phyloP scores from a whole-genome alignment of 2,797 vertebrate genomes.

The Distichodus sexfasciatus region DNA sequence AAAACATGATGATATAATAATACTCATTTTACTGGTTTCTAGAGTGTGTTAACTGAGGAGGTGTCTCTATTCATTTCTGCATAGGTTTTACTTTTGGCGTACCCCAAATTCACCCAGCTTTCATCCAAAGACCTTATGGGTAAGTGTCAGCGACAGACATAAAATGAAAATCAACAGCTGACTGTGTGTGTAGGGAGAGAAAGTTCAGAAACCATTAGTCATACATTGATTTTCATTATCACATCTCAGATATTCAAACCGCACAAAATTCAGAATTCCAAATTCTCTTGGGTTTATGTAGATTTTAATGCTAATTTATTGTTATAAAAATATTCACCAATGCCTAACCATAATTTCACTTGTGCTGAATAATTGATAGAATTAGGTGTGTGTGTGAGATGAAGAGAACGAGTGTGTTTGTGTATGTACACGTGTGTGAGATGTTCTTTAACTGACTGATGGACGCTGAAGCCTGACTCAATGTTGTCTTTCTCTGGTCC shows the following conservation, averaged over 20 bases:
- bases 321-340: background rate
- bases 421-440: slow-evolving; percentile 24
- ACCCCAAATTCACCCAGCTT: slow-evolving; percentile 97
- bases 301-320: background rate
- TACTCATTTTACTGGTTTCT: too few species aligned
- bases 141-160: slow-evolving; percentile 72
- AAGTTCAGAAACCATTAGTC: background rate
- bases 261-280: background rate
- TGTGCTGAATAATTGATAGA: slow-evolving; percentile 22
- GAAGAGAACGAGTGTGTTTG: slow-evolving; percentile 26
- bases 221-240: background rate
- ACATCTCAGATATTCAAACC: background rate
- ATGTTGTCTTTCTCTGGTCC: slow-evolving; percentile 99
- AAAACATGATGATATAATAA: background rate
- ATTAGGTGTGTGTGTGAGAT: slow-evolving; percentile 47
- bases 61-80: slow-evolving; percentile 26
- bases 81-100: slow-evolving; percentile 97
- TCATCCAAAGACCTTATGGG: slow-evolving; percentile 99
- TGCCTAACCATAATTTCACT: slow-evolving; percentile 3
- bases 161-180: background rate
- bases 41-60: too few species aligned
- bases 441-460: slow-evolving; percentile 57
- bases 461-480: slow-evolving; percentile 88
- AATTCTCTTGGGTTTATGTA: slow-evolving; percentile 50
- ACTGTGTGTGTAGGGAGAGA: slow-evolving; percentile 26